These are phyloP conservation scores for Chloropsis cyanopogon DNA, from an alignment of 2,113 vertebrate genomes.

Conservation along the genomic window DNA sequence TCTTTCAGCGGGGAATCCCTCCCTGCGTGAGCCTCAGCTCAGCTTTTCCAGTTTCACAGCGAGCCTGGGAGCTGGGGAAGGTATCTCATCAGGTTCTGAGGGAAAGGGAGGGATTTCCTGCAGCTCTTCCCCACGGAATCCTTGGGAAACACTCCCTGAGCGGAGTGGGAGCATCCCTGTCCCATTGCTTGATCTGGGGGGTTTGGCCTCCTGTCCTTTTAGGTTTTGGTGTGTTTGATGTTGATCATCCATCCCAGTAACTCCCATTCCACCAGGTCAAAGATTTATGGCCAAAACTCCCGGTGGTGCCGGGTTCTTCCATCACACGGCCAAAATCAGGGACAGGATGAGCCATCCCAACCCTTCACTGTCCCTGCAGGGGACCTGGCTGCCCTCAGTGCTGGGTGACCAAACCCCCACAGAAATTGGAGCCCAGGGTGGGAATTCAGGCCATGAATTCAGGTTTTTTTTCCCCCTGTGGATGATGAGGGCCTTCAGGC, in stretches of 20 bases:
- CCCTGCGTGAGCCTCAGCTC: neutral
- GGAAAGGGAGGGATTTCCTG: neutral
- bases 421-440: neutral
- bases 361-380: rapidly evolving
- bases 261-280: neutral
- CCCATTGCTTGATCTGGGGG: neutral
- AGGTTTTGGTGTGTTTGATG: neutral
- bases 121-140: neutral
- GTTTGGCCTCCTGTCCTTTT: neutral
- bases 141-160: rapidly evolving
- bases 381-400: too few relatives aligned
- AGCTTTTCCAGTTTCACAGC: neutral
- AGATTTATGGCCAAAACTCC: neutral
- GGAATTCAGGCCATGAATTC: neutral
- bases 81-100: neutral
- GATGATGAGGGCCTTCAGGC: neutral
- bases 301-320: rapidly evolving
- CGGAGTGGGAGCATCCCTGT: rapidly evolving
- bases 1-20: neutral
- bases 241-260: rapidly evolving
- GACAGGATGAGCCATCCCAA: rapidly evolving
- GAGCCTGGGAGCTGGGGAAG: neutral
- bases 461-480: rapidly evolving
- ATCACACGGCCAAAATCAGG: neutral
- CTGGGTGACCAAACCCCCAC: rapidly evolving